A percentile compares a stretch with the other conserved stretches of the same genome.
These are phyloP conservation scores for Muricea muricata DNA, from an alignment of 92 coral and sea anemone species.

Conservation along the genomic window DNA sequence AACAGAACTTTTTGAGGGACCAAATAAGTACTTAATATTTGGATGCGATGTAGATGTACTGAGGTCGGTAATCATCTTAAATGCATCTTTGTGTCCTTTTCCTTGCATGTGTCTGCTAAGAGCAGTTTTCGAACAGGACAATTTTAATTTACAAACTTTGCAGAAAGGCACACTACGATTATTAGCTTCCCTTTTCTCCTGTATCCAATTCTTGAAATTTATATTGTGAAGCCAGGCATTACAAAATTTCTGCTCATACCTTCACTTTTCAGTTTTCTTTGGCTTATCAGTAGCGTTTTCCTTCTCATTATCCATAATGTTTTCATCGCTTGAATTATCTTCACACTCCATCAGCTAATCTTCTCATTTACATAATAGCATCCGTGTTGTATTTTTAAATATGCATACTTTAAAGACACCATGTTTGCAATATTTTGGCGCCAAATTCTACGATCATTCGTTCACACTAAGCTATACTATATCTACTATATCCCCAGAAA, in stretches of 20 bases:
- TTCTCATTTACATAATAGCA: no score
- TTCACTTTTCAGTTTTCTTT: neutral
- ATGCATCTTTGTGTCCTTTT: neutral
- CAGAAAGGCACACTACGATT: neutral
- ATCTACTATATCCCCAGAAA: neutral
- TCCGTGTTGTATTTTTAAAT: no score
- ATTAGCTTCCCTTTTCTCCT: neutral
- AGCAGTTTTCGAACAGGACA: constrained; percentile 20
- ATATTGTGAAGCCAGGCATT: constrained; percentile 20
- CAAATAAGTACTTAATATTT: neutral
- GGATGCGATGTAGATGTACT: neutral
- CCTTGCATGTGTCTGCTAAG: constrained; percentile 10
- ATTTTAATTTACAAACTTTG: constrained; percentile 13
- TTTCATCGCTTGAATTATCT: neutral
- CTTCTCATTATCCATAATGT: neutral
- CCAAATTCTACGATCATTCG: no score
- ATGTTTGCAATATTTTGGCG: no score
- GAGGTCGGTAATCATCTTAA: neutral
- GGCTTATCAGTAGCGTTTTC: neutral
- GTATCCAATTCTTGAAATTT: constrained; percentile 19
- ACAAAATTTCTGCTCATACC: constrained; percentile 1
- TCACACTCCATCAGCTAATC: constrained; percentile 15
- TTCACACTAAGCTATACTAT: no score
- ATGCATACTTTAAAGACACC: no score
- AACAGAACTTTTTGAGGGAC: neutral